Evolutionary conservation across 2,113 vertebrate genomes (phyloP).

Genomic region (Lepidothrix coronata): DNA sequence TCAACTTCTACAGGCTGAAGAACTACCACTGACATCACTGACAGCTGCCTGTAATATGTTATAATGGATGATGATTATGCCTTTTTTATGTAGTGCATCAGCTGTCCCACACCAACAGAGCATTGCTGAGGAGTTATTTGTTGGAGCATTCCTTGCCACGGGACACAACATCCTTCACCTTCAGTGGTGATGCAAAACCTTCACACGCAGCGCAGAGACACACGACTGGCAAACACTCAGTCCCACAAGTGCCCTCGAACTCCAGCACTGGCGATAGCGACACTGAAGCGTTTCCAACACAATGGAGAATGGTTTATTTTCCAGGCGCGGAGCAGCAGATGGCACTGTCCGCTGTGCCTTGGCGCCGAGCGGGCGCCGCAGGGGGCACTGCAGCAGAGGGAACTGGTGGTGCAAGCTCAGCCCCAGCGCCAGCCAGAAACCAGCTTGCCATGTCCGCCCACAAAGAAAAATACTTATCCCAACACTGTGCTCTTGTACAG

Average conservation of each 20-base stretch:
- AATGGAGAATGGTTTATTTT: background rate
- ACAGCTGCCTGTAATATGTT: background rate
- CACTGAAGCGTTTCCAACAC: background rate
- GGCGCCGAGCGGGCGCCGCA: background rate
- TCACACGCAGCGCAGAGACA: accelerated
- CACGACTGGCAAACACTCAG: accelerated
- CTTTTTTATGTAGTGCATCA: background rate
- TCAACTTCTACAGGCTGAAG: background rate
- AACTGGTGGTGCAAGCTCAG: background rate
- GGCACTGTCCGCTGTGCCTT: conserved; percentile 48
- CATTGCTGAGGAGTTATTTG: background rate
- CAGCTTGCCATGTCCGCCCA: background rate
- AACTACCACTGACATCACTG: background rate
- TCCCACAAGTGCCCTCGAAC: background rate
- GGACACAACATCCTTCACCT: accelerated
- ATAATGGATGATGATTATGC: background rate
- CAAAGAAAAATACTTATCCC: background rate
- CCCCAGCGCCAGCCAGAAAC: background rate
- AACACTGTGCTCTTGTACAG: background rate
- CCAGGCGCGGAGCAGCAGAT: conserved; percentile 46
- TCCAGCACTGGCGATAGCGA: background rate
- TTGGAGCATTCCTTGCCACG: background rate
- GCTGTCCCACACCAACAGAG: background rate
- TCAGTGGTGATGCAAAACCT: background rate
- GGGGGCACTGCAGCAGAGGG: conserved; percentile 7